Conservation (phyloP, 2,113 vertebrate species). For the Glaucomys volans region DNA sequence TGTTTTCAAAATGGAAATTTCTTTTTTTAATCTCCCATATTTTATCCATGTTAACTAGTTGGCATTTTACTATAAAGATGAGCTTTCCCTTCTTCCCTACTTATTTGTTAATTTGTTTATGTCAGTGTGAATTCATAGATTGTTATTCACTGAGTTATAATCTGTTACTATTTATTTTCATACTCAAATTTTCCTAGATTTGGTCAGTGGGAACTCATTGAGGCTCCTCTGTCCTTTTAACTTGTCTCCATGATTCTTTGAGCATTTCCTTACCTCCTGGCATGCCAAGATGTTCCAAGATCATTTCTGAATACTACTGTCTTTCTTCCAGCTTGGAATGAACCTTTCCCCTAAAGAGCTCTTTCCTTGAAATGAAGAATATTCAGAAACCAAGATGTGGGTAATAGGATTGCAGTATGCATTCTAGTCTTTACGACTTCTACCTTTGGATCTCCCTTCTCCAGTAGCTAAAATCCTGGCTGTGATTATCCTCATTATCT, state of each 20-base stretch:
- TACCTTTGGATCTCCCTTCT: neutral
- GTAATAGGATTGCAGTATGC: neutral
- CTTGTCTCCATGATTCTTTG: neutral
- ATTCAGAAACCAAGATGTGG: neutral
- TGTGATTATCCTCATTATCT: neutral
- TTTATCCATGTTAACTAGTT: neutral
- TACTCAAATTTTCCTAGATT: neutral
- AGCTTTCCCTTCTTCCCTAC: neutral
- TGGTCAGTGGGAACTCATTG: neutral
- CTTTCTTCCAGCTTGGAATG: neutral
- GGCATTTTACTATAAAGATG: neutral
- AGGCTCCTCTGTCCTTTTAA: neutral
- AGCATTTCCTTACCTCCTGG: slow-evolving; percentile 3
- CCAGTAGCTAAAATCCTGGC: neutral
- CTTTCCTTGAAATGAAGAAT: neutral
- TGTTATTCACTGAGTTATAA: neutral
- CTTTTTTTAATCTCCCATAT: neutral
- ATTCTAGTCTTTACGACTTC: neutral
- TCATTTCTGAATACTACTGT: neutral
- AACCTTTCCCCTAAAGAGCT: neutral
- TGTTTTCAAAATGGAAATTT: neutral
- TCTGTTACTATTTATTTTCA: neutral
- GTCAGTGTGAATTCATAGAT: neutral
- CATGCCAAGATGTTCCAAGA: neutral
- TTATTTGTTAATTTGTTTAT: neutral